Conservation (phyloP, 1,140 invertebrate species). For the Anastrepha obliqua region DNA sequence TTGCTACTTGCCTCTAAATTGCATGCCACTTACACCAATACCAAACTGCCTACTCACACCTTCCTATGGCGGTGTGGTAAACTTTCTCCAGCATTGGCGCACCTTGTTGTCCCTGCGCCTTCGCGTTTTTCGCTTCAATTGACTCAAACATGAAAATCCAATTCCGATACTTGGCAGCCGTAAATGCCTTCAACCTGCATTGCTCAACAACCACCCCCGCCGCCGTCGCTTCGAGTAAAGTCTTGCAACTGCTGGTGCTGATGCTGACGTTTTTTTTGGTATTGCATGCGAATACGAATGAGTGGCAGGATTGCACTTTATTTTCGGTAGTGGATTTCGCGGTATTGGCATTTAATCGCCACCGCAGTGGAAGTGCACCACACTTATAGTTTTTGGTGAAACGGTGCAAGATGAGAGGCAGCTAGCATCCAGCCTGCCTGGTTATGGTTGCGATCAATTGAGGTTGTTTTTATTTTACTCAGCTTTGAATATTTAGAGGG, state of each 20-base stretch:
- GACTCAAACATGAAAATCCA: constrained; percentile 42
- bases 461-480: not conserved
- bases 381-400: not conserved
- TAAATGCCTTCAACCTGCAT: constrained; percentile 5
- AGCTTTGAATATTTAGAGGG: too few relatives aligned
- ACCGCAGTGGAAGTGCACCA: not conserved
- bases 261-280: not conserved
- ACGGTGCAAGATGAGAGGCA: not conserved
- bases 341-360: constrained; percentile 4
- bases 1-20: not conserved
- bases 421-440: not conserved
- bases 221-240: not conserved
- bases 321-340: not conserved
- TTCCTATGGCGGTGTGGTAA: not conserved
- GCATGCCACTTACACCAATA: not conserved
- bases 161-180: constrained; percentile 49
- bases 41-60: too few relatives aligned
- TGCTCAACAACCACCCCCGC: not conserved
- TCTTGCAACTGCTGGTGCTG: not conserved
- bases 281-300: not conserved
- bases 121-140: constrained; percentile 34
- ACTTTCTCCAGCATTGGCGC: not conserved
- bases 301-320: not conserved
- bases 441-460: not conserved
- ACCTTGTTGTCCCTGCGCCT: not conserved